Evolutionary conservation across 1,140 invertebrate genomes (phyloP), one percentile per base, ranked within the genome.

Genomic region (Lepeophtheirus salmonis): DNA sequence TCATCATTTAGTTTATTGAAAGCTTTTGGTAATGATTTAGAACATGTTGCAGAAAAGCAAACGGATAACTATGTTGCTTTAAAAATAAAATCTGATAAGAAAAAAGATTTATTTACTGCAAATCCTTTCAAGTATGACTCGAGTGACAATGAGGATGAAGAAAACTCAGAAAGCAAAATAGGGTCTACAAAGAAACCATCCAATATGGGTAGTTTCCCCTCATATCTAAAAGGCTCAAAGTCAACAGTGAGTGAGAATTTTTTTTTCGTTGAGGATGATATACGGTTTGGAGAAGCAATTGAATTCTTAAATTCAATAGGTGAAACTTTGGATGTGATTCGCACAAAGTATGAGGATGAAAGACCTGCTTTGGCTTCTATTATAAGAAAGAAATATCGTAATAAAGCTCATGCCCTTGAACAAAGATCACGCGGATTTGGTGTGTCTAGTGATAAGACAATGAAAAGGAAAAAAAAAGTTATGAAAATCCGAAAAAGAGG

Each of bases 41-140:
- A 14, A 14, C n/a, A 54, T 54, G 52, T 16, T 14, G 22, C 17
- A 2, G 52, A 54, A 13, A 24, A 54, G 52, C 13, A 21, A 20
- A 54, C 30, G 6, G 6, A 6, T n/a, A 10, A 6, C 6, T 41
- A 41, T 41, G 6, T n/a, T 10, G n/a, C 30, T n/a, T 10, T n/a
- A 6, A 41, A 41, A 6, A 41, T 12, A 3, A 54, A 54, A 20
- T 21, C 20, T n/a, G 52, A 54, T 20, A 54, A 54, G 52, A 54
- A 54, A 54, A 24, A 54, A 20, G 52, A 20, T 23, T 54, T 17
- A 4, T 54, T 20, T n/a, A 20, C 18, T 20, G 52, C 52, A n/a
- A 54, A 54, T 54, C 52, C 52, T 13, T 54, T 54, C 52, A 54
- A 54, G 16, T 57, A 57, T 41, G 23, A 57, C 55, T 57, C 55